Conservation (phyloP, 2,797 vertebrate species). For the Tapera naevia region DNA sequence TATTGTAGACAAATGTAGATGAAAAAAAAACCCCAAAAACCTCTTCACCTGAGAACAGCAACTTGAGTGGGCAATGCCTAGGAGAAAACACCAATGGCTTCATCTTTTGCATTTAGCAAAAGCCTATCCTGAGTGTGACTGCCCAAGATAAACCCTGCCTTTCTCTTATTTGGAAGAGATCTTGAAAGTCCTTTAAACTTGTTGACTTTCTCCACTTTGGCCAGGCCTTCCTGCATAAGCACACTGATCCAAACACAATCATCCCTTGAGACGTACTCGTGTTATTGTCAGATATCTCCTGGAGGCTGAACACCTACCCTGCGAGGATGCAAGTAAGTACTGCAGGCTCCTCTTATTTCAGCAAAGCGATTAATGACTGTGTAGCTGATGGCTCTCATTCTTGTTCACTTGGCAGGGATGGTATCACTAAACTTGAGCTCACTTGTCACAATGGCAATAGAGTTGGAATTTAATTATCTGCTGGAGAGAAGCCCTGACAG, state of each 20-base stretch:
- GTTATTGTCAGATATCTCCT: neutral
- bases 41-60: neutral
- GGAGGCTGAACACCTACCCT: conserved; percentile 2
- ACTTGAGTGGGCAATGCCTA: neutral
- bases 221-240: neutral
- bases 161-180: conserved; percentile 10
- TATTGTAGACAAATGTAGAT: neutral
- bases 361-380: neutral
- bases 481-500: conserved; percentile 65
- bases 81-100: neutral
- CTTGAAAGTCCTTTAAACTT: conserved; percentile 34
- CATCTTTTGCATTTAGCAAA: neutral
- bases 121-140: accelerated
- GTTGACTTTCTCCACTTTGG: conserved; percentile 40
- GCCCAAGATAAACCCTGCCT: neutral
- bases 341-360: conserved; percentile 7
- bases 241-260: neutral
- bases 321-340: neutral
- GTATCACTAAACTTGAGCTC: conserved; percentile 59
- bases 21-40: neutral
- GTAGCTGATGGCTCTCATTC: conserved; percentile 19
- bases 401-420: conserved; percentile 39
- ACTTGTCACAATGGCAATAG: conserved; percentile 59
- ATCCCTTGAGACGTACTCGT: neutral
- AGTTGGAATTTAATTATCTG: conserved; percentile 59